A percentile compares a stretch with the other conserved stretches of the same genome.
Conservation (phyloP, 2,888 invertebrate species). For the Pseudoips prasinana region DNA sequence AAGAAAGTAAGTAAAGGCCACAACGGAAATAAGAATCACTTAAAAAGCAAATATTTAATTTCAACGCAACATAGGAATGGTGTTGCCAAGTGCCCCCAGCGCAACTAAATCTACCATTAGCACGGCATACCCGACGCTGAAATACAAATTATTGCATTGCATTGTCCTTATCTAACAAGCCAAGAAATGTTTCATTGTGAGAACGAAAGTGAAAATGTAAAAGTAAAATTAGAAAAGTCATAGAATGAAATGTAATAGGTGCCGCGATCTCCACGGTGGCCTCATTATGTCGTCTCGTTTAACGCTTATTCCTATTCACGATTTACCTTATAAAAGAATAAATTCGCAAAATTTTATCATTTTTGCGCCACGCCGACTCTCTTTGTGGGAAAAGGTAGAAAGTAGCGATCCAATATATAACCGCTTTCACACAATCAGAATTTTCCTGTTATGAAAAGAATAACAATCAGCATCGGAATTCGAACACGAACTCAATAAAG, state of each 20-base stretch:
- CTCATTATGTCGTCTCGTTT: conserved; percentile 39
- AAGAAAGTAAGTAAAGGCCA: too few species aligned
- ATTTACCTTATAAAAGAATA: conserved; percentile 27
- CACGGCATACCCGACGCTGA: too few species aligned
- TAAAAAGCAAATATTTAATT: too few species aligned
- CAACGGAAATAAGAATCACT: too few species aligned
- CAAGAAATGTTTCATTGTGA: too few species aligned
- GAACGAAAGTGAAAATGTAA: too few species aligned
- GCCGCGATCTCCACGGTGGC: conserved; percentile 42
- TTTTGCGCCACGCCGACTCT: conserved; percentile 16
- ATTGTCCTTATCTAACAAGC: too few species aligned
- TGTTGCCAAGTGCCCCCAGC: too few species aligned
- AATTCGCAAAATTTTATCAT: conserved; percentile 22
- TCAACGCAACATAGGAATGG: too few species aligned
- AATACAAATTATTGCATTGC: too few species aligned
- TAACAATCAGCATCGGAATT: conserved; percentile 20
- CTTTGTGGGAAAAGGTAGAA: conserved; percentile 25
- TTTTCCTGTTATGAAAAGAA: conserved; percentile 26
- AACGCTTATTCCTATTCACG: conserved; percentile 35
- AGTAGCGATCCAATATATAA: conserved; percentile 22
- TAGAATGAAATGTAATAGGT: conserved; percentile 29
- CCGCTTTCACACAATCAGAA: conserved; percentile 21
- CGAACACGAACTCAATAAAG: conserved; percentile 19
- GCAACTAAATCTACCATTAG: too few species aligned
- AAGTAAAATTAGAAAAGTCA: conserved; percentile 8